These are phyloP conservation scores for Zingel zingel DNA, from an alignment of 2,113 vertebrate genomes.

Conservation along the genomic window DNA sequence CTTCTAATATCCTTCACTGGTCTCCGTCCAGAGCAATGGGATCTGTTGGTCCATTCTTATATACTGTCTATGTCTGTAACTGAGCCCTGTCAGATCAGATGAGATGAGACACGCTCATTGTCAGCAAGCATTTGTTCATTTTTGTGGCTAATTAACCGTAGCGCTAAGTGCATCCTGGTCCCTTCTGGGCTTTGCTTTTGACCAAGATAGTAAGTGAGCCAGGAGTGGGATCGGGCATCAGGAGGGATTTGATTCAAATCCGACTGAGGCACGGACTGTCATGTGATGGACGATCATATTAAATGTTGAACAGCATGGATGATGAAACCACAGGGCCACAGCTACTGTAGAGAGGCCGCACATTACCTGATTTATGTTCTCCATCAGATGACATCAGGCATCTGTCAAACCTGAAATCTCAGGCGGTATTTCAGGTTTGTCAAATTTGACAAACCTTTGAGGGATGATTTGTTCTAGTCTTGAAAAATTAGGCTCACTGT, in stretches of 20 bases:
- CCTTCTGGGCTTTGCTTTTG: conserved; percentile 56
- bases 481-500: conserved; percentile 18
- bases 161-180: conserved; percentile 51
- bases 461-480: conserved; percentile 11
- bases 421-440: conserved; percentile 25
- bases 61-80: too few species aligned
- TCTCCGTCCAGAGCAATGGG: too few species aligned
- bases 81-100: conserved; percentile 48
- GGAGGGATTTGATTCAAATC: conserved; percentile 56
- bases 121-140: conserved; percentile 73
- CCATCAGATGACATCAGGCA: conserved; percentile 7
- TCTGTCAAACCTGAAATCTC: conserved; percentile 33
- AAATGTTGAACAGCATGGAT: conserved; percentile 55
- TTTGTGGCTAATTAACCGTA: conserved; percentile 68
- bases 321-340: conserved; percentile 51
- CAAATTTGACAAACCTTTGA: conserved; percentile 31
- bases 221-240: conserved; percentile 57
- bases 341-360: conserved; percentile 15
- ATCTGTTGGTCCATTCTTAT: too few species aligned
- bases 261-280: background rate
- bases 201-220: conserved; percentile 70
- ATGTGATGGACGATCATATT: conserved; percentile 56
- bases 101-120: conserved; percentile 51
- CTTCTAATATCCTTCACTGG: too few species aligned
- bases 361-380: conserved; percentile 35